A percentile compares a stretch with the other conserved stretches of the same genome.
These are phyloP conservation scores for Spheniscus mendiculus DNA, from an alignment of 2,113 vertebrate genomes.

Conservation along the genomic window DNA sequence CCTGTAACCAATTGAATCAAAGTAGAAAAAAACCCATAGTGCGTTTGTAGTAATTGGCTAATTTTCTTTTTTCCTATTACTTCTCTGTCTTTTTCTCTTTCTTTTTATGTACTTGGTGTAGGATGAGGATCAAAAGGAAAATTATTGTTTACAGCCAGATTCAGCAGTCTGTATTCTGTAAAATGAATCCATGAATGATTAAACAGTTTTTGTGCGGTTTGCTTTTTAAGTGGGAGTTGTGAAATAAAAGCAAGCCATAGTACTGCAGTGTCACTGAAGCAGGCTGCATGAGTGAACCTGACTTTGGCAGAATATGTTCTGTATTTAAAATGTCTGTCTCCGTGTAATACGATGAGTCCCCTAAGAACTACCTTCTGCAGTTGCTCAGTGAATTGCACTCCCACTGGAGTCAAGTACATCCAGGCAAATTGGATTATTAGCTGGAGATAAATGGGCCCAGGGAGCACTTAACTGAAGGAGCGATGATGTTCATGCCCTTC, in stretches of 20 bases:
- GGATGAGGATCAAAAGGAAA: background rate
- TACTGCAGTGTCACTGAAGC: background rate
- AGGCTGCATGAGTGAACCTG: background rate
- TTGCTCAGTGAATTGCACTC: constrained; percentile 14
- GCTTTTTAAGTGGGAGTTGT: background rate
- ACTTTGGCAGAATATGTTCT: background rate
- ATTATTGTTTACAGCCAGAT: background rate
- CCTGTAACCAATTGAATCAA: background rate
- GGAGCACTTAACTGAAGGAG: constrained; percentile 30
- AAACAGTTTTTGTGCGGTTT: background rate
- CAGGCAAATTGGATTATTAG: constrained; percentile 36
- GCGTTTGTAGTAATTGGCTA: background rate
- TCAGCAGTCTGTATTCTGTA: background rate
- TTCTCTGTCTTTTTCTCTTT: background rate
- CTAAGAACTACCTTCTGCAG: background rate
- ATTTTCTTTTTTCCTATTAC: background rate
- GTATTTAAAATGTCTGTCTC: constrained; percentile 11
- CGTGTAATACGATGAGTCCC: background rate
- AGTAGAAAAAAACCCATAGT: background rate
- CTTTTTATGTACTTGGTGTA: background rate
- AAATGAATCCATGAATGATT: constrained; percentile 6
- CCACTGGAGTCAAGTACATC: constrained; percentile 1
- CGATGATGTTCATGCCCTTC: background rate
- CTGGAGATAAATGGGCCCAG: constrained; percentile 35
- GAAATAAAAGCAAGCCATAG: background rate